Evolutionary conservation across 1,140 invertebrate genomes (phyloP), one percentile per base, ranked within the genome.

Genomic region (Lepidurus couesii): DNA sequence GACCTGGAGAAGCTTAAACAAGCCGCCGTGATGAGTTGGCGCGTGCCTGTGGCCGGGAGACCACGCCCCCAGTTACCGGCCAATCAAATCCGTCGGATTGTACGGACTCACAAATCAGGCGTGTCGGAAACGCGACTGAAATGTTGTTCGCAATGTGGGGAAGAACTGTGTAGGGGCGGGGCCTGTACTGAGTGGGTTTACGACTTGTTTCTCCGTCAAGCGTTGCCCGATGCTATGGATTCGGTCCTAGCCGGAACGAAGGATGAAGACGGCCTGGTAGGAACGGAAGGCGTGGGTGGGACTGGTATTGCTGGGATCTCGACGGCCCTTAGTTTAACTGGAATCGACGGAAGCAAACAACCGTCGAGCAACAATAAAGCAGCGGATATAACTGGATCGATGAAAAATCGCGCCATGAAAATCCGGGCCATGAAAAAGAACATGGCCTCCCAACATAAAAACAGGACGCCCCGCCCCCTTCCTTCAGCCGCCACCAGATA

Each of bases 141-240:
- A 42, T 81, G 90, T 11, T 95, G 94, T 83, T 82, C 85, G 0
- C 92, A 95, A 83, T 96, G 94, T 81, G 90, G 91, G 2, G 93
- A 95, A 83, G 94, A 96, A 84, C 92, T 93, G 85, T 96, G 94
- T 83, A 89, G 89, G 82, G 91, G 92, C 85, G 86, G 86, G 73
- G 82, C 82, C 43, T 88, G 88, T 79, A 86, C 53, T 7, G 53
- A 65, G 8, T 65, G 53, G 53, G 53, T 65, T 3, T 65, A 65
- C 13, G 53, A 65, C 8, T n/a, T 65, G 53, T 65, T 65, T 21
- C 13, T 65, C 6, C 53, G 53, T 7, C 53, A 65, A 65, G 53
- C 53, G 16, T 65, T 65, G 21, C 53, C 53, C 21, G 53, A 65
- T 7, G 53, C 53, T 21, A 65, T 65, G 13, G 53, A 65, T 16